Base-by-base conservation (phyloP, 2,797 vertebrate genomes). In the Cossypha dichroa region DNA sequence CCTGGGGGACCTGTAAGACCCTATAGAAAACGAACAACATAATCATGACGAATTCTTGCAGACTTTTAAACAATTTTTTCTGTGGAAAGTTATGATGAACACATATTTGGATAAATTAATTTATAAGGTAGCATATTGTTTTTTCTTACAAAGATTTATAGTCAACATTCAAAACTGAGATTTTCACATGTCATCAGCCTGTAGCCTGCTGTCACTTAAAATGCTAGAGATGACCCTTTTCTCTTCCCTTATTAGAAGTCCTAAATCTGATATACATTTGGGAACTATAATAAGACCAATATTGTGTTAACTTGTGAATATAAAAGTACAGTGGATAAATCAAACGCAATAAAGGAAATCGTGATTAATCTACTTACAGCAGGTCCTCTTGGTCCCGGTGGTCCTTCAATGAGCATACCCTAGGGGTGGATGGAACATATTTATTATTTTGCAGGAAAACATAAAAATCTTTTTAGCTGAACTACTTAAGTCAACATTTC, bases 381-480 rank as follows among this genome's bases (percentile, higher is more conserved):
- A 93, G 99, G 99, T 94, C 99, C 99, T 48, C 97, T 94, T 79
- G 98, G 97, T 95, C 99, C 99, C 0, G 99, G 98, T 15, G 99
- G 99, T 86, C 99, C 99, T 98, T 99, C 99, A 43, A 99, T 98
- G 85, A 99, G 98, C 99, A 99, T 99, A 28, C 99, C 99, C 99
- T 99, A 84, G 17, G 94, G 94, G 43, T 95, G 95, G 96, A 94
- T 63, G 95, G 82, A 97, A 80, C 48, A 59, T 4, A 70, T 19
- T 59, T 6, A 19, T 64, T 23, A 5, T 36, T 43, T 66, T 67
- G 6, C 10, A 55, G n/a, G 55, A 85, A 89, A 73, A 78, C 13
- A 78, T 5, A 64, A 81, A 33, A 11, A 33, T 6, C 2, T 74
- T 80, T 63, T 76, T 43, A 84, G 23, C 11, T 54, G 46, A 91